Percentiles rank a stretch among this genome's conserved stretches.
Conservation (phyloP, 2,888 invertebrate genomes). For the Galerucella pusilla region DNA sequence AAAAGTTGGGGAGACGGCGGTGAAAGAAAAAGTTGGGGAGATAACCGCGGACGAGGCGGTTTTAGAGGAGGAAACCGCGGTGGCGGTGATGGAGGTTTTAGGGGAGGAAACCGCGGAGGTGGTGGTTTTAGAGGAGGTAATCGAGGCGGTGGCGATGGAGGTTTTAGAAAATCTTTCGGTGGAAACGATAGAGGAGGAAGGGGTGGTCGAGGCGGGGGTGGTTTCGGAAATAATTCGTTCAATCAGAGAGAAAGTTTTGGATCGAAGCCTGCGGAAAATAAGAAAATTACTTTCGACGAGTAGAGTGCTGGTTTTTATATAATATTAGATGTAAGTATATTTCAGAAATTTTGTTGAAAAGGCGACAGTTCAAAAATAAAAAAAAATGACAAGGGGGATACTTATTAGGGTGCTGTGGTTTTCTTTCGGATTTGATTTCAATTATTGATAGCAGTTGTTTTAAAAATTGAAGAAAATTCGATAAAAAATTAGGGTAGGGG, state of each 20-base stretch:
- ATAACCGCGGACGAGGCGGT: constrained; percentile 44
- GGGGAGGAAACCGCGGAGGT: constrained; percentile 58
- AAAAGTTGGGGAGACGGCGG: constrained; percentile 21
- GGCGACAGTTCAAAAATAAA: not conserved
- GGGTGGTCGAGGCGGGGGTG: constrained; percentile 56
- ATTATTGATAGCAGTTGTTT: too few species aligned
- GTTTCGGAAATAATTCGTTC: constrained; percentile 57
- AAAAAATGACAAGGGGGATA: not conserved
- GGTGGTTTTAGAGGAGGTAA: constrained; percentile 54
- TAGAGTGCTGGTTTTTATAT: constrained; percentile 46
- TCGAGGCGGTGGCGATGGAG: constrained; percentile 59
- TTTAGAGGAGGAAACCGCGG: constrained; percentile 57
- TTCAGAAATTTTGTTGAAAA: constrained; percentile 6
- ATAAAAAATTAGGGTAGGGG: too few species aligned
- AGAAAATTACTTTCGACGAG: constrained; percentile 78
- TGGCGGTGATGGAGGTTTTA: constrained; percentile 46
- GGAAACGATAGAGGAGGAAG: constrained; percentile 50
- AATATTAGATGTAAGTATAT: constrained; percentile 48
- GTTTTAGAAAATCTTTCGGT: constrained; percentile 40
- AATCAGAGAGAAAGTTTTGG: constrained; percentile 75
- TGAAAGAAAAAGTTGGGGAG: constrained; percentile 47
- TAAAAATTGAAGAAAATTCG: too few species aligned
- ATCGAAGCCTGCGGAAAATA: constrained; percentile 72
- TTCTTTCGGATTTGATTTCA: too few species aligned
- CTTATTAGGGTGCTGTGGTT: too few species aligned